Conservation (phyloP, 1,140 invertebrate species). For the Microplitis mediator region DNA sequence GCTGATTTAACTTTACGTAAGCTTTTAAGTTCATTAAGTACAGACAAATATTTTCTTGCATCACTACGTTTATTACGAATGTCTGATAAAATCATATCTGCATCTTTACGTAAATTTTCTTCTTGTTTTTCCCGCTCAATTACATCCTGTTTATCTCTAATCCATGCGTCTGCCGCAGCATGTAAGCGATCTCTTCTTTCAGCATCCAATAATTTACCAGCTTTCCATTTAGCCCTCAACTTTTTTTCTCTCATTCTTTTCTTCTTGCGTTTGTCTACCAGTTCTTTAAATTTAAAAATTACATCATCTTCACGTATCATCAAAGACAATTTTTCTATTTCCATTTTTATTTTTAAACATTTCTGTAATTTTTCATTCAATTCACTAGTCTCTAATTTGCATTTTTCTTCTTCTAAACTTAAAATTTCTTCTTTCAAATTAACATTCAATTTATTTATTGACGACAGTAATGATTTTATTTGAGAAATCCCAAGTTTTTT, state of each 20-base stretch:
- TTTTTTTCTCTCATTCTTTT: constrained; percentile 65
- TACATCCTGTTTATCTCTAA: constrained; percentile 67
- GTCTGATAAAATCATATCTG: constrained; percentile 72
- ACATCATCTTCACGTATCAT: constrained; percentile 58
- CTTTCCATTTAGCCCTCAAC: constrained; percentile 54
- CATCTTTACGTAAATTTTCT: constrained; percentile 69
- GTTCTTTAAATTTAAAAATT: constrained; percentile 59
- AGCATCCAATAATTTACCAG: constrained; percentile 51
- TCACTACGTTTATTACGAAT: constrained; percentile 73
- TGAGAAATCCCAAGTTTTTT: constrained; percentile 45
- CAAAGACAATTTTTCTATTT: constrained; percentile 42
- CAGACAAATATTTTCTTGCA: constrained; percentile 67
- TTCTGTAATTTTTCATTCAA: constrained; percentile 62
- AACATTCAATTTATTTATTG: constrained; percentile 44
- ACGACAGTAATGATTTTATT: constrained; percentile 48
- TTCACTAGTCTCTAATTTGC: constrained; percentile 60
- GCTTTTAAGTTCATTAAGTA: constrained; percentile 69
- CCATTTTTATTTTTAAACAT: constrained; percentile 23
- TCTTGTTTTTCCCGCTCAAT: constrained; percentile 70
- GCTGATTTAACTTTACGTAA: constrained; percentile 68
- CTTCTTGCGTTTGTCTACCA: constrained; percentile 62
- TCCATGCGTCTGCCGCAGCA: constrained; percentile 66
- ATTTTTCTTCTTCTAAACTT: constrained; percentile 48
- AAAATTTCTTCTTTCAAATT: constrained; percentile 55
- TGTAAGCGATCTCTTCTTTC: constrained; percentile 55